phyloP scores from a whole-genome alignment of 53 echinoderm and acorn worm species.

The Glandiceps talaboti region DNA sequence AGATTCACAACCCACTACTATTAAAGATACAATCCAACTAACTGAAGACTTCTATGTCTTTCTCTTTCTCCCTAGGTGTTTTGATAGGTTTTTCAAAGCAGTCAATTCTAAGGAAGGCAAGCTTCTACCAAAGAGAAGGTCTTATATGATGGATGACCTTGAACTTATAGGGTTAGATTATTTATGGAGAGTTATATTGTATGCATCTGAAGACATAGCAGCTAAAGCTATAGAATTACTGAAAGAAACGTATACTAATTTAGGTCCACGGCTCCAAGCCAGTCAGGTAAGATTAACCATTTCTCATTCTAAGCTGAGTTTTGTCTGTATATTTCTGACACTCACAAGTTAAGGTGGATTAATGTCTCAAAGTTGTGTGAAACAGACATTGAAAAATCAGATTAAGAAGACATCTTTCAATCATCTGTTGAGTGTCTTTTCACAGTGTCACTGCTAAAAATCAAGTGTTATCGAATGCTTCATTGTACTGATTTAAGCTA shows the following conservation, averaged over 20 bases:
- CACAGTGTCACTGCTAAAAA: too few relatives aligned
- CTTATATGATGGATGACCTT: constrained; percentile 94
- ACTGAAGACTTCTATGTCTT: not conserved
- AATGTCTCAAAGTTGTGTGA: too few relatives aligned
- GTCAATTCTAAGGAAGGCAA: constrained; percentile 97
- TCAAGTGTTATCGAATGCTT: too few relatives aligned
- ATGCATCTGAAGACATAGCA: constrained; percentile 80
- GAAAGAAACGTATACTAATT: constrained; percentile 95
- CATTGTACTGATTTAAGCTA: too few relatives aligned
- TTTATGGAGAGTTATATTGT: constrained; percentile 88
- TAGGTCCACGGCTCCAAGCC: constrained; percentile 83
- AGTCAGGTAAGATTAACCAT: constrained; percentile 64
- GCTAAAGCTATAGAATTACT: constrained; percentile 87
- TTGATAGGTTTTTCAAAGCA: constrained; percentile 96
- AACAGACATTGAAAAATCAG: too few relatives aligned
- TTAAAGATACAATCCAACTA: not conserved
- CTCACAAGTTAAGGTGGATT: too few relatives aligned
- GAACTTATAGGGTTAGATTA: constrained; percentile 96
- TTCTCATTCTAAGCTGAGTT: too few relatives aligned
- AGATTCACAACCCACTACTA: too few relatives aligned
- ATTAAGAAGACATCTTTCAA: too few relatives aligned
- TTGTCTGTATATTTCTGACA: too few relatives aligned
- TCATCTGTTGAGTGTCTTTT: too few relatives aligned
- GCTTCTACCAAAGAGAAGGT: constrained; percentile 75
- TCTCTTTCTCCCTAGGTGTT: constrained; percentile 48